Conservation (phyloP, 2,888 invertebrate species). For the Lacanobia wlatinum region DNA sequence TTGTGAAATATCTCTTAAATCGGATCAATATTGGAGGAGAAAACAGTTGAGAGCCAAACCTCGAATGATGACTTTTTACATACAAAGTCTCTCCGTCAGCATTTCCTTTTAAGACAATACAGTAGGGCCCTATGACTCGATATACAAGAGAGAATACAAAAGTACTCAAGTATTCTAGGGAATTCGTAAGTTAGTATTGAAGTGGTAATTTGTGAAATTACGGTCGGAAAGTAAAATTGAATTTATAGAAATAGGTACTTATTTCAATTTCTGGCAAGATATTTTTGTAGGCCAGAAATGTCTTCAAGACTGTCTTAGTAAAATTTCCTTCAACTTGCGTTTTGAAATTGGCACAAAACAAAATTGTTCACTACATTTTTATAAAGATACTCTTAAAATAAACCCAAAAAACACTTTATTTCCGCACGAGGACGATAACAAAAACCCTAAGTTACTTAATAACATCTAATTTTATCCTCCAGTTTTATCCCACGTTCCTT, state of each 20-base stretch:
- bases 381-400: neutral
- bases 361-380: neutral
- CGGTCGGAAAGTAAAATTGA: conserved; percentile 6
- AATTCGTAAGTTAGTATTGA: conserved; percentile 19
- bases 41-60: no score
- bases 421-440: neutral
- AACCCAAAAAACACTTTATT: neutral
- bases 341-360: neutral
- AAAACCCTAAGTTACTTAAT: conserved; percentile 34
- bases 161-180: neutral
- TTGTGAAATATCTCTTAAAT: no score
- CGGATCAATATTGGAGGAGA: no score
- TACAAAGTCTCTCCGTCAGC: no score
- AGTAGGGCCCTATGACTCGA: neutral
- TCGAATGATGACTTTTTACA: no score
- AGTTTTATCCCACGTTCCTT: conserved; percentile 23
- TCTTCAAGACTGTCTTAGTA: neutral
- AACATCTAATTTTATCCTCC: conserved; percentile 34
- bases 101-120: no score
- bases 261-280: conserved; percentile 1
- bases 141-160: conserved; percentile 22
- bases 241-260: conserved; percentile 1
- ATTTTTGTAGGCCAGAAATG: neutral
- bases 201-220: conserved; percentile 21
- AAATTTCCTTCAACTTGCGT: neutral